Evolutionary conservation across 2,113 vertebrate genomes (phyloP).

Genomic region (Nothocercus julius): DNA sequence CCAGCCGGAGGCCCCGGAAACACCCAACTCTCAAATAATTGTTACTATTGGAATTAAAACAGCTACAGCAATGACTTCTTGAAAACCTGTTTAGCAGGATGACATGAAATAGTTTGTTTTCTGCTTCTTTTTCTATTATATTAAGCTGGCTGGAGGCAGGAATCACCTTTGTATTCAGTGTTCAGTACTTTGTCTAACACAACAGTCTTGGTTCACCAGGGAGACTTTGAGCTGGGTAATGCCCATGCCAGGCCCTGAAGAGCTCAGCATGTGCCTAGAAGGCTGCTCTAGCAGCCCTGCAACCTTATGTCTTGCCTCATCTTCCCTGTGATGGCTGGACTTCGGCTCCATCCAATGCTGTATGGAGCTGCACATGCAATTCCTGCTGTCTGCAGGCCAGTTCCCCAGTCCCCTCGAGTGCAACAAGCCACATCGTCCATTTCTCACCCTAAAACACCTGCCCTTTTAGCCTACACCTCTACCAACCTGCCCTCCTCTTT

Average conservation of each 20-base stretch:
- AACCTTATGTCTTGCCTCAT: background rate
- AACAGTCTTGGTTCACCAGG: background rate
- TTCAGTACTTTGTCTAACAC: background rate
- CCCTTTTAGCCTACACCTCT: background rate
- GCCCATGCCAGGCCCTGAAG: background rate
- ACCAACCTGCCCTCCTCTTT: background rate
- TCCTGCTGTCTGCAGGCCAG: background rate
- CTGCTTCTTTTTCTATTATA: background rate
- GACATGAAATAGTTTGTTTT: background rate
- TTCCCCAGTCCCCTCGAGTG: background rate
- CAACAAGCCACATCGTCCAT: background rate
- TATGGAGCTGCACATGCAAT: background rate
- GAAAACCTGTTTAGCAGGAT: background rate
- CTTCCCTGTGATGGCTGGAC: background rate
- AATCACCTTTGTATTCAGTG: background rate
- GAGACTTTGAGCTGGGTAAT: background rate
- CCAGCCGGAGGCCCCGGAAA: no score
- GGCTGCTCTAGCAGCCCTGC: background rate
- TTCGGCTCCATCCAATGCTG: background rate
- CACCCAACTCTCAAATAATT: background rate
- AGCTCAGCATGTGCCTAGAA: background rate
- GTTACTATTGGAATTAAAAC: background rate
- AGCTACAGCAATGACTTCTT: background rate
- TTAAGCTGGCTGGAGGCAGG: background rate
- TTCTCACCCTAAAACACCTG: background rate